phyloP scores from a whole-genome alignment of 2,113 vertebrate genomes.

The Ceyx melanurus region DNA sequence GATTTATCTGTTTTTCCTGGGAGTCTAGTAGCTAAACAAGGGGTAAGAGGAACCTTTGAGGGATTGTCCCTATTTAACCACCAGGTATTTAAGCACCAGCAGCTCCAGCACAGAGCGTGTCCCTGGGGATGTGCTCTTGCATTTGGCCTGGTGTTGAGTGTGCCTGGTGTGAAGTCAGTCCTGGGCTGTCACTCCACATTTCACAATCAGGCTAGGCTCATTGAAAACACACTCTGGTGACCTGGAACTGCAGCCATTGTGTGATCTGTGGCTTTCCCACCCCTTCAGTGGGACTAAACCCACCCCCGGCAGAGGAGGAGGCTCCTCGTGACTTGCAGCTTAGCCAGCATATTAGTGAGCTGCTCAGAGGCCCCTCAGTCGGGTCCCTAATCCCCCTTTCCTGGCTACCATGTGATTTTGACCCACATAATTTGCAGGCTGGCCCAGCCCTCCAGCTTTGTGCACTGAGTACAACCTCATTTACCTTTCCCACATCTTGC shows the following conservation, averaged over 20 bases:
- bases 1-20: neutral
- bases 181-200: neutral
- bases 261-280: neutral
- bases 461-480: neutral
- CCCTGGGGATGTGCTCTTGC: neutral
- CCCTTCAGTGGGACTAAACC: neutral
- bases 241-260: neutral
- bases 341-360: neutral
- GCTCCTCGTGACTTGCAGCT: conserved; percentile 18
- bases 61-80: neutral
- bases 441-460: neutral
- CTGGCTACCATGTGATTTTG: neutral
- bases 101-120: accelerated
- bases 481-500: neutral
- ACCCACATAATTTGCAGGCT: neutral
- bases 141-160: neutral
- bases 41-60: neutral
- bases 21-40: neutral
- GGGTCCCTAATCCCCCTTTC: neutral
- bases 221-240: neutral
- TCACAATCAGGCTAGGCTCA: neutral
- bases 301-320: neutral
- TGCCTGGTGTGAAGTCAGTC: neutral
- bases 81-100: accelerated
- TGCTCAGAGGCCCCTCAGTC: neutral